Evolutionary conservation across 2,888 invertebrate species (phyloP).

Genomic region (Liodrosophila aerea): DNA sequence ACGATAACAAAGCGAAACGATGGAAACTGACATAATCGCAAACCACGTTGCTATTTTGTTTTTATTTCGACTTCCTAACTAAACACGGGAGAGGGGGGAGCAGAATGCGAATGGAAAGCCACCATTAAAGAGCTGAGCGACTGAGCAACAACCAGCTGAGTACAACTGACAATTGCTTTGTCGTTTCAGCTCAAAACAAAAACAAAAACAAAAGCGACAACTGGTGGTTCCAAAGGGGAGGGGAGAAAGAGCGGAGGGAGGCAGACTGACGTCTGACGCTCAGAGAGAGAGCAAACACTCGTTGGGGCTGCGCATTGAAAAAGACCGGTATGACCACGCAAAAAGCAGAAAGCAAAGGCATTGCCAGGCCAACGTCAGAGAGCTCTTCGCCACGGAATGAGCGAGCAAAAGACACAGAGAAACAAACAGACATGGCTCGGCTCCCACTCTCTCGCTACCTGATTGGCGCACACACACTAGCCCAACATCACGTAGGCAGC

Average conservation of each 20-base stretch:
- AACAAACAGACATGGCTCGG: slow-evolving; percentile 29
- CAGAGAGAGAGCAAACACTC: slow-evolving; percentile 18
- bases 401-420: slow-evolving; percentile 32
- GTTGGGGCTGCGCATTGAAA: slow-evolving; percentile 40
- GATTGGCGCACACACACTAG: slow-evolving; percentile 33
- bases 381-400: slow-evolving; percentile 37
- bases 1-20: slow-evolving; percentile 32
- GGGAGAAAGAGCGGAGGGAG: slow-evolving; percentile 1
- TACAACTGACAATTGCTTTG: slow-evolving; percentile 50
- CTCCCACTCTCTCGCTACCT: slow-evolving; percentile 6
- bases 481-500: slow-evolving; percentile 72
- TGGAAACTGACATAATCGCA: slow-evolving; percentile 60
- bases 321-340: slow-evolving; percentile 79
- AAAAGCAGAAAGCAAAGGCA: slow-evolving; percentile 35
- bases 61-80: slow-evolving; percentile 46
- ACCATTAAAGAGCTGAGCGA: slow-evolving; percentile 35
- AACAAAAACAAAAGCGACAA: slow-evolving; percentile 68
- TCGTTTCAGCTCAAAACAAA: slow-evolving; percentile 54
- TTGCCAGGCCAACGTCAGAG: slow-evolving; percentile 17
- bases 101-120: slow-evolving; percentile 39
- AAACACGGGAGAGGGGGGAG: slow-evolving; percentile 16
- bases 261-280: neutral
- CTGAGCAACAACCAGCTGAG: slow-evolving; percentile 53
- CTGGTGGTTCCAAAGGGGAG: slow-evolving; percentile 48
- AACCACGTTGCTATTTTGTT: slow-evolving; percentile 55